Conservation (phyloP, 1,140 invertebrate genomes). For the Drosophila baimaii region DNA sequence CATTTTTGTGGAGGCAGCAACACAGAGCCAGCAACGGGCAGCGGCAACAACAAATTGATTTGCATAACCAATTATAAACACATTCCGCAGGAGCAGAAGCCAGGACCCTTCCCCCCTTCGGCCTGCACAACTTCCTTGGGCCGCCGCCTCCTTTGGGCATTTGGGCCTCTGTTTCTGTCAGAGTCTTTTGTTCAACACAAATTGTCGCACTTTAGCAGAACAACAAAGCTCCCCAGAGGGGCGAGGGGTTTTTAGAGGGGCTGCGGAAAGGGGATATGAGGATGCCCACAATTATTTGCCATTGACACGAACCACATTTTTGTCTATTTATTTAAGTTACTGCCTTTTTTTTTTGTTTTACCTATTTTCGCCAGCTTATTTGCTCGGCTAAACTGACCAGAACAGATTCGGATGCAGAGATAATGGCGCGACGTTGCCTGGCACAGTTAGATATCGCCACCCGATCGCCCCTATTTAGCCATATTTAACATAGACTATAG, state of each 20-base stretch:
- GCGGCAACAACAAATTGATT: slow-evolving; percentile 70
- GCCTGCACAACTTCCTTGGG: neutral
- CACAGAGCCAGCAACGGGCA: neutral
- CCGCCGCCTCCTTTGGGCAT: slow-evolving; percentile 11
- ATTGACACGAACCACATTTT: slow-evolving; percentile 58
- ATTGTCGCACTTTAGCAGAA: slow-evolving; percentile 73
- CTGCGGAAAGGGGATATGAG: too few species aligned
- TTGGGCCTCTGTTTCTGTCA: slow-evolving; percentile 27
- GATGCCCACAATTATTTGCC: slow-evolving; percentile 45
- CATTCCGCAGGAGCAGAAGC: slow-evolving; percentile 59
- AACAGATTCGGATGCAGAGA: slow-evolving; percentile 27
- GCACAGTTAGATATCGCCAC: slow-evolving; percentile 23
- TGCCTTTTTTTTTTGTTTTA: slow-evolving; percentile 12
- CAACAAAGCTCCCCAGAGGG: slow-evolving; percentile 11
- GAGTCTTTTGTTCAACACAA: slow-evolving; percentile 66
- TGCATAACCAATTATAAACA: slow-evolving; percentile 83
- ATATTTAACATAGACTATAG: slow-evolving; percentile 3
- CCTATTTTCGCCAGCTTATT: slow-evolving; percentile 44
- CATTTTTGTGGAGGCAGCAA: slow-evolving; percentile 45
- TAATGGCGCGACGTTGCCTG: slow-evolving; percentile 33
- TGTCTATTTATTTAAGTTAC: slow-evolving; percentile 42
- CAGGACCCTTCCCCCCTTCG: neutral
- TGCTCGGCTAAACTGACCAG: slow-evolving; percentile 59
- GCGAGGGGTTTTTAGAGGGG: too few species aligned
- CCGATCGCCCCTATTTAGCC: slow-evolving; percentile 22